A percentile compares a stretch with the other conserved stretches of the same genome.
Evolutionary conservation across 2,113 vertebrate genomes (phyloP).

Genomic region (Garra rufa): DNA sequence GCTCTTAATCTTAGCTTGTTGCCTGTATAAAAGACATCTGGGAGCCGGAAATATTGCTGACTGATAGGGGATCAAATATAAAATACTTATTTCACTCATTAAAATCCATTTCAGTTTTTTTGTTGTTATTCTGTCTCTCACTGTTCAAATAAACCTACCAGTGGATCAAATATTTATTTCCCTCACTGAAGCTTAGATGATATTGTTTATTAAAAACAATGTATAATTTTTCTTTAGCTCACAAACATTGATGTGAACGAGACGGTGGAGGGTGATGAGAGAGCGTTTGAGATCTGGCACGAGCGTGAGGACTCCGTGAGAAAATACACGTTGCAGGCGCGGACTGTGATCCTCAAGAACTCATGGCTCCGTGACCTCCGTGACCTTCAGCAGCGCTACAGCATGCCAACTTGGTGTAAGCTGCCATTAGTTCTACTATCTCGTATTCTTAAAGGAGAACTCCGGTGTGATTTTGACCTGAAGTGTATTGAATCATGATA

Average conservation of each 20-base stretch:
- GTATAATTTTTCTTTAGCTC: slow-evolving; percentile 73
- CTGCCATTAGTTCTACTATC: slow-evolving; percentile 10
- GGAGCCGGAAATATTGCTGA: too few species aligned
- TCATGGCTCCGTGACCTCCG: slow-evolving; percentile 94
- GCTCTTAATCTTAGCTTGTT: too few species aligned
- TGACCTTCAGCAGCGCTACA: slow-evolving; percentile 90
- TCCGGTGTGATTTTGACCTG: too few species aligned
- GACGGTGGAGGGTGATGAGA: slow-evolving; percentile 92
- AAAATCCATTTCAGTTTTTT: too few species aligned
- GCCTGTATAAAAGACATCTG: too few species aligned
- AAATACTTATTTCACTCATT: too few species aligned
- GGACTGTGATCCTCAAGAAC: slow-evolving; percentile 91
- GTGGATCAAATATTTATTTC: too few species aligned
- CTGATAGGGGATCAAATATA: too few species aligned
- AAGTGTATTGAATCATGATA: too few species aligned
- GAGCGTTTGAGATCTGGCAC: slow-evolving; percentile 97
- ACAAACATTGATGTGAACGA: slow-evolving; percentile 94
- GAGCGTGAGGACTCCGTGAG: slow-evolving; percentile 94
- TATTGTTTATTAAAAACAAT: not conserved
- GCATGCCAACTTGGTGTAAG: slow-evolving; percentile 90
- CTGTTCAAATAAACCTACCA: too few species aligned
- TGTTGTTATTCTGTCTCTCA: too few species aligned
- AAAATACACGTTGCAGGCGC: slow-evolving; percentile 94
- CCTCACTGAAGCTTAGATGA: too few species aligned
- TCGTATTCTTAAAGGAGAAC: not conserved